phyloP scores from a whole-genome alignment of 2,113 vertebrate species.

The Mellivora capensis region DNA sequence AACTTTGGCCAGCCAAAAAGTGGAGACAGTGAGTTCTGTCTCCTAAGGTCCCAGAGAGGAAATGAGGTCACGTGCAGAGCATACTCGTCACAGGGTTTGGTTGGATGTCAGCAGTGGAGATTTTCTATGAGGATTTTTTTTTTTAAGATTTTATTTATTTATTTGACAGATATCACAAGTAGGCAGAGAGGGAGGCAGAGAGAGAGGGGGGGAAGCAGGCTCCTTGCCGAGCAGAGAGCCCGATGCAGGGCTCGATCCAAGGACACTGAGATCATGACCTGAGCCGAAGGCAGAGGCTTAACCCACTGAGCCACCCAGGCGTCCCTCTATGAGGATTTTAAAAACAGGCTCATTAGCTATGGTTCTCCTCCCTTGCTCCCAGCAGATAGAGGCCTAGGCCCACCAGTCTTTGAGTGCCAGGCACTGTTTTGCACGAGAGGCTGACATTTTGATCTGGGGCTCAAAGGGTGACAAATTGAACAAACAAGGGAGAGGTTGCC shows the following conservation, averaged over 20 bases:
- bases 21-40: not conserved
- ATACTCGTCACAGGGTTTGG: rapidly evolving
- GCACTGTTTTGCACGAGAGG: not conserved
- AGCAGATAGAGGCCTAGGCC: not conserved
- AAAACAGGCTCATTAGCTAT: not conserved
- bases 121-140: not conserved
- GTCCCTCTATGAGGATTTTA: not conserved
- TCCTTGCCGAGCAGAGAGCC: no score
- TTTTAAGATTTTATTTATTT: no score
- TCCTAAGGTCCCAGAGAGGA: not conserved
- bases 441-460: not conserved
- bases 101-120: not conserved
- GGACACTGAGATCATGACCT: no score
- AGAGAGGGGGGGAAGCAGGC: no score
- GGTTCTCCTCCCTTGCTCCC: not conserved
- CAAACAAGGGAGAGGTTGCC: not conserved
- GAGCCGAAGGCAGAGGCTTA: no score
- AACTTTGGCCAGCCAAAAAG: not conserved
- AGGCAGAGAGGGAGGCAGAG: no score
- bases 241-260: no score
- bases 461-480: not conserved
- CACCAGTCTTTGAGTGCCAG: not conserved
- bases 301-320: no score
- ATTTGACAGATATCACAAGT: no score
- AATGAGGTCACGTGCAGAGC: rapidly evolving